Conservation (phyloP, 2,888 invertebrate genomes). For the Stenolophus ochropezus region DNA sequence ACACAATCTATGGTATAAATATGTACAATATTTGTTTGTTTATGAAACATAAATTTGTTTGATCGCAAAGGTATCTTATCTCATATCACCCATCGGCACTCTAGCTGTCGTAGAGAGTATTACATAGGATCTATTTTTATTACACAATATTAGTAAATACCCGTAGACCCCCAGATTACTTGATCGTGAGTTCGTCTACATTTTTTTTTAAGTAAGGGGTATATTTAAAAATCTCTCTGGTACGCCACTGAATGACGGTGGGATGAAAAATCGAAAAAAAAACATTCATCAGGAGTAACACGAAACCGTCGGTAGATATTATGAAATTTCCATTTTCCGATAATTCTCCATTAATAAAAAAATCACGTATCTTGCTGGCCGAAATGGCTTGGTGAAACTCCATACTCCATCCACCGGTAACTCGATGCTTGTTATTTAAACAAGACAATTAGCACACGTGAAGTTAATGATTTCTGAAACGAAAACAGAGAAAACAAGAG, state of each 20-base stretch:
- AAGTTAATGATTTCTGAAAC: slow-evolving; percentile 56
- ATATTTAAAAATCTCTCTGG: not conserved
- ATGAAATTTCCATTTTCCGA: slow-evolving; percentile 27
- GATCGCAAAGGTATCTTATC: no score
- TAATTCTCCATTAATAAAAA: slow-evolving; percentile 41
- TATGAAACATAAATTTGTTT: no score
- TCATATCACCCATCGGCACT: no score
- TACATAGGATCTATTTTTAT: no score
- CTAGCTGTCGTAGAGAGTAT: no score
- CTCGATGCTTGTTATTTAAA: slow-evolving; percentile 51
- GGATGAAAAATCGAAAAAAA: not conserved
- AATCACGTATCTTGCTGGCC: slow-evolving; percentile 15
- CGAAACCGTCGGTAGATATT: slow-evolving; percentile 3
- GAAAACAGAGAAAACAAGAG: slow-evolving; percentile 52
- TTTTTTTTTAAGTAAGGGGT: no score
- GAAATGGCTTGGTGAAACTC: slow-evolving; percentile 38
- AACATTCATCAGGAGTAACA: slow-evolving; percentile 14
- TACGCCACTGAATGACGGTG: not conserved
- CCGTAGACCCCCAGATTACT: no score
- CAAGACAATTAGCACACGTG: slow-evolving; percentile 56
- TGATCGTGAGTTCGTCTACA: no score
- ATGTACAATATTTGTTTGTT: no score
- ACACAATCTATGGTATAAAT: no score
- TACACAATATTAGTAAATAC: no score
- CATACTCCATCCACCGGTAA: slow-evolving; percentile 45